Evolutionary conservation across 2,888 invertebrate genomes (phyloP).

Genomic region (Drosophila diplacantha): DNA sequence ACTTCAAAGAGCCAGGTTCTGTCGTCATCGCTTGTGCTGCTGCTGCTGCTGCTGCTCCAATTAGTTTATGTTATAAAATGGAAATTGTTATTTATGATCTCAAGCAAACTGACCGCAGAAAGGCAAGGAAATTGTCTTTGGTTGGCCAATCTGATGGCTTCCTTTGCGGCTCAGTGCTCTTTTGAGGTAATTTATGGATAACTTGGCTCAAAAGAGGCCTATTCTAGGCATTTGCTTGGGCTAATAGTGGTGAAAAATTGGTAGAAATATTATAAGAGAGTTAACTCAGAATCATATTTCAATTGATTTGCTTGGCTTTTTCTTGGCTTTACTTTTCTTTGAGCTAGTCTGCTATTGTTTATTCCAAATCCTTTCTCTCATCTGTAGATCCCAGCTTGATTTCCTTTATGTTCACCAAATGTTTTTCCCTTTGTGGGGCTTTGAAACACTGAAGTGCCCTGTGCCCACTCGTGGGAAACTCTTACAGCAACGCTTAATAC

Average conservation of each 20-base stretch:
- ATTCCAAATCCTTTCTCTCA: neutral
- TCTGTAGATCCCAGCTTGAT: neutral
- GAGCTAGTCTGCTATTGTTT: slow-evolving; percentile 29
- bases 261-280: too few species aligned
- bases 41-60: slow-evolving; percentile 53
- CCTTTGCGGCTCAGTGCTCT: slow-evolving; percentile 9
- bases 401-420: neutral
- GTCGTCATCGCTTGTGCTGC: slow-evolving; percentile 21
- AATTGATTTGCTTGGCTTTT: slow-evolving; percentile 28
- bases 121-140: slow-evolving; percentile 19
- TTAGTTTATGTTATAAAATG: slow-evolving; percentile 58
- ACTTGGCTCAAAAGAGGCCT: neutral
- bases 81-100: slow-evolving; percentile 60
- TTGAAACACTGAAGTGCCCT: slow-evolving; percentile 1
- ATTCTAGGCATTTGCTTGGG: too few species aligned
- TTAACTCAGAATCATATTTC: slow-evolving; percentile 19
- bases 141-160: slow-evolving; percentile 13
- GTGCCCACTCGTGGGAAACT: neutral
- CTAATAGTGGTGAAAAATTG: neutral
- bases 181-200: neutral
- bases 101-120: slow-evolving; percentile 29
- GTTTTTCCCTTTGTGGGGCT: slow-evolving; percentile 5
- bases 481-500: neutral
- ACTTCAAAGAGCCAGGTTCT: slow-evolving; percentile 56
- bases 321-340: slow-evolving; percentile 16